Evolutionary conservation across 2,888 invertebrate species (phyloP).

Genomic region (Synanthedon andrenaeformis): DNA sequence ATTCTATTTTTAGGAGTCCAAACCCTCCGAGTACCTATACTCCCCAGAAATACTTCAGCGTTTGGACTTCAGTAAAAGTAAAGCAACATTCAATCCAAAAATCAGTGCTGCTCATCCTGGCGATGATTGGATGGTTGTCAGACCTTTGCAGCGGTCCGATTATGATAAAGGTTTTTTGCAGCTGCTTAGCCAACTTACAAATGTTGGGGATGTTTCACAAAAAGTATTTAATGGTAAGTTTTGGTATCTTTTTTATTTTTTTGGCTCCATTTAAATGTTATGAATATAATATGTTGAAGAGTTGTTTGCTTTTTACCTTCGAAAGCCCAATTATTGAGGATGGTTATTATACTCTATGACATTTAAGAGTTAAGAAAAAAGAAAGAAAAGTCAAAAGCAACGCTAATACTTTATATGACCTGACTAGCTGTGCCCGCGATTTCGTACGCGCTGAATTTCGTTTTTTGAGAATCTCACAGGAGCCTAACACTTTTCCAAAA

Average conservation of each 20-base stretch:
- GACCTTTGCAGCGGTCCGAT: constrained; percentile 84
- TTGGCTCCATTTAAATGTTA: constrained; percentile 6
- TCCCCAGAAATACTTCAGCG: constrained; percentile 74
- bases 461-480: no score
- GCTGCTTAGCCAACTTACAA: constrained; percentile 84
- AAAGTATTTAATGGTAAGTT: constrained; percentile 84
- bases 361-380: no score
- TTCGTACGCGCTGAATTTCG: no score
- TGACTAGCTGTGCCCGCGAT: no score
- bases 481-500: no score
- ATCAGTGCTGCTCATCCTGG: constrained; percentile 80
- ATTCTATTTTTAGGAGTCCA: constrained; percentile 45
- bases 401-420: no score
- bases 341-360: no score
- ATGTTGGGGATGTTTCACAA: constrained; percentile 82
- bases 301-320: no score
- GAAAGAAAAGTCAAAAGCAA: no score
- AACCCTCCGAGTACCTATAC: constrained; percentile 68
- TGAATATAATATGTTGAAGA: no score
- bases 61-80: constrained; percentile 75
- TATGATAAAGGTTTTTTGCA: constrained; percentile 87
- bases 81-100: constrained; percentile 75
- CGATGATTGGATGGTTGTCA: constrained; percentile 79
- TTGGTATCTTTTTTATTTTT: no score
- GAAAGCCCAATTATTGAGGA: no score